These are phyloP conservation scores for Toxotes lorentzi DNA, from an alignment of 2,797 vertebrate species.

Conservation along the genomic window DNA sequence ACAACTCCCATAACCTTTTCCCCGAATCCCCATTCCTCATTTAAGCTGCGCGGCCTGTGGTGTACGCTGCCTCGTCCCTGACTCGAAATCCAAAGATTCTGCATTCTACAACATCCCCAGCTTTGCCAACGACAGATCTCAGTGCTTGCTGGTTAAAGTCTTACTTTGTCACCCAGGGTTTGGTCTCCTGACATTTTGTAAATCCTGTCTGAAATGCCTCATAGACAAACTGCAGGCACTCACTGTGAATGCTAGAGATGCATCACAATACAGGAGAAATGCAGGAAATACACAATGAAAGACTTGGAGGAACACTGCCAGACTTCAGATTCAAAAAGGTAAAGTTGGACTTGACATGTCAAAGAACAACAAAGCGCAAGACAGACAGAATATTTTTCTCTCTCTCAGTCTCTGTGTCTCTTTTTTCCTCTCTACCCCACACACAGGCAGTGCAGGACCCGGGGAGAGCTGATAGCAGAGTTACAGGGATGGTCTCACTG, in stretches of 20 bases:
- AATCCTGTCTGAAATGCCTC: slow-evolving; percentile 64
- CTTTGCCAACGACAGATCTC: slow-evolving; percentile 48
- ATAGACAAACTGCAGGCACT: slow-evolving; percentile 49
- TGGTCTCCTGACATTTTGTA: slow-evolving; percentile 63
- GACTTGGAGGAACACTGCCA: slow-evolving; percentile 38
- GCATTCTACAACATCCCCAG: slow-evolving; percentile 36
- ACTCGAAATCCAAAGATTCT: slow-evolving; percentile 34
- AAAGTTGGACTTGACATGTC: slow-evolving; percentile 64
- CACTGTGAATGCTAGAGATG: slow-evolving; percentile 30
- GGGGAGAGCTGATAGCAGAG: slow-evolving; percentile 59
- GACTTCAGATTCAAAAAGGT: slow-evolving; percentile 52
- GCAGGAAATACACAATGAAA: slow-evolving; percentile 47
- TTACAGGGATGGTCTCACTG: slow-evolving; percentile 45
- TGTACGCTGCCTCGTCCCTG: slow-evolving; percentile 31
- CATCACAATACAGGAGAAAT: slow-evolving; percentile 40
- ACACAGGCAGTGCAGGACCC: slow-evolving; percentile 35
- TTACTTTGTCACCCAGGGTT: slow-evolving; percentile 61
- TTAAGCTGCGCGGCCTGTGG: slow-evolving; percentile 19
- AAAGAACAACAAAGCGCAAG: slow-evolving; percentile 63
- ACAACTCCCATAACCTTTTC: slow-evolving; percentile 28
- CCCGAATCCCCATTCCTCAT: not conserved
- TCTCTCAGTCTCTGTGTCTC: slow-evolving; percentile 23
- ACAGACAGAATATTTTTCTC: slow-evolving; percentile 51
- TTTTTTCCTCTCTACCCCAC: slow-evolving; percentile 7
- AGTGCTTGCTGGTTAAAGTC: slow-evolving; percentile 37